phyloP scores from a whole-genome alignment of 1,140 invertebrate genomes.

The Bemisia tabaci region DNA sequence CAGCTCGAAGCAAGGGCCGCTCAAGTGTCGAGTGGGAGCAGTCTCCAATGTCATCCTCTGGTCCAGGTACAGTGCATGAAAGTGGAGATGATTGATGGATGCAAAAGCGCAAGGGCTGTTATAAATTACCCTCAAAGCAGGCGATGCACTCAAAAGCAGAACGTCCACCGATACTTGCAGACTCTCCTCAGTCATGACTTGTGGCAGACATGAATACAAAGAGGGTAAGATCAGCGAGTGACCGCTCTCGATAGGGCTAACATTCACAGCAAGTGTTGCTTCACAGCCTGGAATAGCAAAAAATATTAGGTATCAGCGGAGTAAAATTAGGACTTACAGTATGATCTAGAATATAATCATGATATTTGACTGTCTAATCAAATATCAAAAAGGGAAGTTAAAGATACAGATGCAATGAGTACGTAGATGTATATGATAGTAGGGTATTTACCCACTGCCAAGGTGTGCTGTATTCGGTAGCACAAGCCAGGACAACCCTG shows the following conservation, averaged over 20 bases:
- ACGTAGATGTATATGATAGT: no score
- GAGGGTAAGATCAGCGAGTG: slow-evolving; percentile 50
- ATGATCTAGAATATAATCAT: no score
- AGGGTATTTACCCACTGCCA: no score
- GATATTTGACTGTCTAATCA: no score
- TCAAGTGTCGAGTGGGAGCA: slow-evolving; percentile 30
- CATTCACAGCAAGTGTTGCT: slow-evolving; percentile 37
- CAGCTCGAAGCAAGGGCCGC: slow-evolving; percentile 35
- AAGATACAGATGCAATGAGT: no score
- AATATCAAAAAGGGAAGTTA: no score
- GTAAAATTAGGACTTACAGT: no score
- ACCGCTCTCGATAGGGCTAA: slow-evolving; percentile 51
- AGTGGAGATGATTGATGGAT: slow-evolving; percentile 69
- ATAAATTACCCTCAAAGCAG: slow-evolving; percentile 30
- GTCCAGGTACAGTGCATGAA: slow-evolving; percentile 54
- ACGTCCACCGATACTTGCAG: slow-evolving; percentile 34
- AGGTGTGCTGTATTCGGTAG: no score
- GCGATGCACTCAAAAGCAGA: slow-evolving; percentile 35
- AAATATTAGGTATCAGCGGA: no score
- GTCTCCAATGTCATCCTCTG: slow-evolving; percentile 45
- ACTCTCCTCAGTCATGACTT: slow-evolving; percentile 37
- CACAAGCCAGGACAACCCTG: no score
- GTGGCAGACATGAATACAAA: slow-evolving; percentile 40
- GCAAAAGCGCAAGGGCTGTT: slow-evolving; percentile 65
- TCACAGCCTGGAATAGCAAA: no score